Conservation (phyloP, 2,888 invertebrate species). For the Protonemura montana region DNA sequence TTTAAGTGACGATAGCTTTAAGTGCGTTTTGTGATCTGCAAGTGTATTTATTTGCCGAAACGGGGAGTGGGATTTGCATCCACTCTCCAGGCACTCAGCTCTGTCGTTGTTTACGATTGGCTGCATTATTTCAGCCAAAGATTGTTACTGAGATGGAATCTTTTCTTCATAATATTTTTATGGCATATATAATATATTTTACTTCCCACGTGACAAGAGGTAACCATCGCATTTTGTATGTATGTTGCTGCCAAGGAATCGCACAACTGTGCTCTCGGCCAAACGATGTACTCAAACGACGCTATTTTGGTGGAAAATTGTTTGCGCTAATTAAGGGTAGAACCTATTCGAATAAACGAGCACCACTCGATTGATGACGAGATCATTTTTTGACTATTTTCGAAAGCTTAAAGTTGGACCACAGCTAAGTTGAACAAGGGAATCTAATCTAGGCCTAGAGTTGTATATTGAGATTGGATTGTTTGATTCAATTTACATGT, state of each 20-base stretch:
- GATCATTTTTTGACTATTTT: background rate
- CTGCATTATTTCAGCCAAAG: background rate
- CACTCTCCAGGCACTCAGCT: background rate
- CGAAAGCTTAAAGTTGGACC: background rate
- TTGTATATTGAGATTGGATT: background rate
- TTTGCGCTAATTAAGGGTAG: background rate
- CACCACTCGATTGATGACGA: background rate
- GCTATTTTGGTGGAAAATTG: background rate
- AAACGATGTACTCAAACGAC: background rate
- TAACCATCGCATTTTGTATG: background rate
- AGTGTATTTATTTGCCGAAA: background rate
- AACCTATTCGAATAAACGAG: background rate
- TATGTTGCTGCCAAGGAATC: background rate
- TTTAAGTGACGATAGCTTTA: background rate
- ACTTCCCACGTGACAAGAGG: background rate
- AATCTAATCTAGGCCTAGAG: slow-evolving; percentile 2
- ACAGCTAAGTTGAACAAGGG: background rate
- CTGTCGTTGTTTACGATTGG: background rate
- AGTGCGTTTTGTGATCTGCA: background rate
- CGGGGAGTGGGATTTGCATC: background rate
- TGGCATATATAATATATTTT: background rate
- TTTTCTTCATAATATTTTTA: background rate
- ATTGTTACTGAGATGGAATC: background rate
- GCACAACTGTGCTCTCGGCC: background rate
- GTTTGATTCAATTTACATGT: background rate